These are phyloP conservation scores for Probosciger aterrimus DNA, from an alignment of 2,113 vertebrate species.

Conservation along the genomic window DNA sequence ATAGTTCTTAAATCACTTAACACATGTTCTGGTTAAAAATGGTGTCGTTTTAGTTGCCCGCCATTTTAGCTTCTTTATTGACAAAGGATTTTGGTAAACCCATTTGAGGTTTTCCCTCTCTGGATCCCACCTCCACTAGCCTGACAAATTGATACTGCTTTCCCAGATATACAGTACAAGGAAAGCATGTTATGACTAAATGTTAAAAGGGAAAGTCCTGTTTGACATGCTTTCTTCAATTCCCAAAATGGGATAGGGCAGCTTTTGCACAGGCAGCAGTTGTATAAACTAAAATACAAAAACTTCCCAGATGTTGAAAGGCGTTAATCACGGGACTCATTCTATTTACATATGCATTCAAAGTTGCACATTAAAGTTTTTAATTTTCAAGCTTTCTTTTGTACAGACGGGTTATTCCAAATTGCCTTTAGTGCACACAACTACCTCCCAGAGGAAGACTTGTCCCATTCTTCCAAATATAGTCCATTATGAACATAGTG, in stretches of 20 bases:
- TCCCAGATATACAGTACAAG: neutral
- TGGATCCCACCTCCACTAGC: neutral
- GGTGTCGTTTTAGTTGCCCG: neutral
- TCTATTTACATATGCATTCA: neutral
- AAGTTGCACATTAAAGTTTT: neutral
- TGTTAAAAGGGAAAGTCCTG: neutral
- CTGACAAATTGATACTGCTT: neutral
- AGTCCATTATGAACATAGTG: conserved; percentile 82
- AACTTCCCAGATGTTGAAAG: neutral
- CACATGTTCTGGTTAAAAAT: neutral
- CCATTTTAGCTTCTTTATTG: conserved; percentile 49
- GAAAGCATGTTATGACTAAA: neutral
- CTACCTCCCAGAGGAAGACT: conserved; percentile 87
- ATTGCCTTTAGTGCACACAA: conserved; percentile 75
- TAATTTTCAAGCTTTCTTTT: conserved; percentile 28
- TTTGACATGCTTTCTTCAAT: neutral
- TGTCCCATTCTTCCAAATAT: conserved; percentile 69
- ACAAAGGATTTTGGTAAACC: conserved; percentile 3
- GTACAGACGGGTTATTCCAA: conserved; percentile 4
- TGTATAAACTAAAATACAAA: neutral
- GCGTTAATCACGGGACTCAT: neutral
- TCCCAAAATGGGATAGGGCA: neutral
- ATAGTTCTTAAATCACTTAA: neutral
- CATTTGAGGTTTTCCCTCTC: neutral
- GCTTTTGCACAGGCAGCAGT: neutral